Conservation (phyloP, 2,888 invertebrate genomes). For the Caenorhabditis macrosperma region DNA sequence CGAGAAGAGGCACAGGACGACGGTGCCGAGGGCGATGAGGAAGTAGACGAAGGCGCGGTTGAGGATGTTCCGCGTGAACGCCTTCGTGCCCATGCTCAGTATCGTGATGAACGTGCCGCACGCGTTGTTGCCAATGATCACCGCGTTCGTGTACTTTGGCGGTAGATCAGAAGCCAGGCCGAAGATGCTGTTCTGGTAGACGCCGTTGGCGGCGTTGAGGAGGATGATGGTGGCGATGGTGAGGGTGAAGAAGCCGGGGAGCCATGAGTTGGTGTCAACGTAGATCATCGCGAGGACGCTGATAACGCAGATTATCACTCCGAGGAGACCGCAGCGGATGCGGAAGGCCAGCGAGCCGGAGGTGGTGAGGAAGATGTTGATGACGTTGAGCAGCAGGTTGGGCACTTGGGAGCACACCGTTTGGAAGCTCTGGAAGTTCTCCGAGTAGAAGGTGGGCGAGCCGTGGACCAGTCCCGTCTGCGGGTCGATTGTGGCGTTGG, state of each 20-base stretch:
- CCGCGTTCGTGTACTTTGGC: conserved; percentile 87
- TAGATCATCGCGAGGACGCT: conserved; percentile 82
- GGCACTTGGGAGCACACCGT: conserved; percentile 94
- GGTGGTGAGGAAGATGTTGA: conserved; percentile 79
- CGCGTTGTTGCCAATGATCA: conserved; percentile 85
- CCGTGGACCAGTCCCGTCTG: conserved; percentile 46
- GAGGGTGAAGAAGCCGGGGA: conserved; percentile 81
- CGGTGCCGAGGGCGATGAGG: conserved; percentile 91
- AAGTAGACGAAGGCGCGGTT: conserved; percentile 93
- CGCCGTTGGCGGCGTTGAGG: conserved; percentile 88
- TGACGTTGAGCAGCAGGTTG: conserved; percentile 89
- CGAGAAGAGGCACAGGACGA: conserved; percentile 93
- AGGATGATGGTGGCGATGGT: conserved; percentile 82
- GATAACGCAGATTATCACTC: conserved; percentile 80
- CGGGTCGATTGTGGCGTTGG: conserved; percentile 51
- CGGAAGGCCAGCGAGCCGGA: conserved; percentile 90
- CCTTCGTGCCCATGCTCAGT: conserved; percentile 74
- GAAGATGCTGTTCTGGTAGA: conserved; percentile 87
- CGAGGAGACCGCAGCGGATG: conserved; percentile 84
- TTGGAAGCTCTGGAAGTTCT: conserved; percentile 89
- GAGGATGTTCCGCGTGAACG: conserved; percentile 47
- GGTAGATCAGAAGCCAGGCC: conserved; percentile 96
- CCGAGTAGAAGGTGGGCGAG: conserved; percentile 83
- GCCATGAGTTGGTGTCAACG: conserved; percentile 81
- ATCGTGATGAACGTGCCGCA: conserved; percentile 80